Conservation (phyloP, 2,113 vertebrate species). For the Lanius collurio region DNA sequence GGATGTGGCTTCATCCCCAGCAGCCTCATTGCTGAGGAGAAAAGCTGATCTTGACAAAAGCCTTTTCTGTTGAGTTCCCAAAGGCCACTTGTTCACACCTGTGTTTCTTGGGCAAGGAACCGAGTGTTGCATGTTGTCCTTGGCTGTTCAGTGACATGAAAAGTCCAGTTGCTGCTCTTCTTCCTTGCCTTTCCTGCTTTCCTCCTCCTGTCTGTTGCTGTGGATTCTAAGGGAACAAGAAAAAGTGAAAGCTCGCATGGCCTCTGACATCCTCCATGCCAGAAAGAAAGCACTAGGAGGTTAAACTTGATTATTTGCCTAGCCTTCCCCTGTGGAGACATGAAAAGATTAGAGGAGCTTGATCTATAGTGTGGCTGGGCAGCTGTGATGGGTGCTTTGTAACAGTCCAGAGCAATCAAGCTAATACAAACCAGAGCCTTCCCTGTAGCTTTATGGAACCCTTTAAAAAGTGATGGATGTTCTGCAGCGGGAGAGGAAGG, state of each 20-base stretch:
- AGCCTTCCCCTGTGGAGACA: constrained; percentile 1
- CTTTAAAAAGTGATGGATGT: constrained; percentile 48
- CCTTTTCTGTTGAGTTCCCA: neutral
- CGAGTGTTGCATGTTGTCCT: accelerated
- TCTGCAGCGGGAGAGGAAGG: neutral
- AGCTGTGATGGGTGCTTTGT: constrained; percentile 50
- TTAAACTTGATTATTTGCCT: neutral
- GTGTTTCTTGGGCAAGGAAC: neutral
- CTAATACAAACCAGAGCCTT: constrained; percentile 48
- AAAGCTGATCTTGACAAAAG: neutral
- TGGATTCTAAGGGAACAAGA: neutral
- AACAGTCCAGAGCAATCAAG: constrained; percentile 16
- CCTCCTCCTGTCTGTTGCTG: neutral
- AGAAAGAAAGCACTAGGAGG: neutral
- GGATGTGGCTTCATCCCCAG: neutral
- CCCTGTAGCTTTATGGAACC: neutral
- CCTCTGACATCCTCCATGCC: neutral
- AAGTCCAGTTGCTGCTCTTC: neutral
- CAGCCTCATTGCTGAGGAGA: neutral
- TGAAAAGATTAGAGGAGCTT: constrained; percentile 18
- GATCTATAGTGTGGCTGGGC: constrained; percentile 26
- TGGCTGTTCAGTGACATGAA: neutral
- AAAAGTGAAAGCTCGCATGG: neutral
- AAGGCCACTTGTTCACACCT: neutral
- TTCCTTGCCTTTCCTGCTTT: neutral